Percentiles rank a stretch among this genome's conserved stretches.
Conservation (phyloP, 2,888 invertebrate species). For the Seira ritae region DNA sequence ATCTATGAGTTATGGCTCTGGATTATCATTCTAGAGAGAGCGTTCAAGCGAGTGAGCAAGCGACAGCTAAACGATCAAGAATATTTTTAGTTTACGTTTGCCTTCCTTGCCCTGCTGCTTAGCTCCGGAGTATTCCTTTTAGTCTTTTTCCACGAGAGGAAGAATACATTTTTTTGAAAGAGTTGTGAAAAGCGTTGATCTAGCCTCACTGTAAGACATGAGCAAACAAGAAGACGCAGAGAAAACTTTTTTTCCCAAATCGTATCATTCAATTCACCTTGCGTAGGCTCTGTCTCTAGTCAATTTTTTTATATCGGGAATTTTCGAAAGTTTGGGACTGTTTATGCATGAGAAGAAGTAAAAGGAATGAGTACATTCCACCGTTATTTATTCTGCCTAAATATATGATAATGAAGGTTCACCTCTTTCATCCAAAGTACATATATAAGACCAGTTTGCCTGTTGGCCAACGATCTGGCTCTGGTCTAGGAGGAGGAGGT, state of each 20-base stretch:
- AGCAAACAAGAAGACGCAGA: constrained; percentile 22
- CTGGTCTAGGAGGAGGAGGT: too few relatives aligned
- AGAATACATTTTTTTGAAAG: too few relatives aligned
- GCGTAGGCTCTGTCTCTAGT: too few relatives aligned
- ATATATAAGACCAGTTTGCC: too few relatives aligned
- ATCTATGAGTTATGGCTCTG: constrained; percentile 61
- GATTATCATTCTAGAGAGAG: constrained; percentile 58
- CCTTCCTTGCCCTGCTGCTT: background rate
- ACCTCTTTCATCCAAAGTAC: background rate
- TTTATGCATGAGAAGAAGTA: background rate
- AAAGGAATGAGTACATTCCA: background rate
- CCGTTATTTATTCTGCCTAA: background rate
- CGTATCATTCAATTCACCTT: constrained; percentile 13
- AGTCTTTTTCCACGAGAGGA: constrained; percentile 27
- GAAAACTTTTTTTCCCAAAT: constrained; percentile 6
- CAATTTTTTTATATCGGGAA: too few relatives aligned
- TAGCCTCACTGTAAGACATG: too few relatives aligned
- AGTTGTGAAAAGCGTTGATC: too few relatives aligned
- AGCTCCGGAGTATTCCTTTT: background rate
- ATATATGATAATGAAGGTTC: background rate
- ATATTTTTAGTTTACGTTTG: background rate
- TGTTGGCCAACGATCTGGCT: too few relatives aligned
- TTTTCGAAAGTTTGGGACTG: background rate
- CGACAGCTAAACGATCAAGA: constrained; percentile 22
- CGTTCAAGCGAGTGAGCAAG: constrained; percentile 13